These are phyloP conservation scores for Otolemur garnettii DNA, from an alignment of 2,113 vertebrate genomes.

Conservation along the genomic window DNA sequence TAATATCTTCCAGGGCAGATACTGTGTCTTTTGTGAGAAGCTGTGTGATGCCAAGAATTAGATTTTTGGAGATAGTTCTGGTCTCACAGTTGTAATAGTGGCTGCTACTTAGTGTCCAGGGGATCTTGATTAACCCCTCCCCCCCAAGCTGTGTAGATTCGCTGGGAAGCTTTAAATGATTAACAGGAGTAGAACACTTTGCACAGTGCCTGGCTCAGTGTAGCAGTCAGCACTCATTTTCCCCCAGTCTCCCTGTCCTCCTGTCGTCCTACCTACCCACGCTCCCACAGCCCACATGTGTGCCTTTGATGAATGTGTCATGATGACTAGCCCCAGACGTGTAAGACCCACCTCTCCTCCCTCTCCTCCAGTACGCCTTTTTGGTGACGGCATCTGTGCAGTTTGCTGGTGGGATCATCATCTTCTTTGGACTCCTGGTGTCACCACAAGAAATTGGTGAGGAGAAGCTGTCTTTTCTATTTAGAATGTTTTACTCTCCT, in stretches of 20 bases:
- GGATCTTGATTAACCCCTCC: not conserved
- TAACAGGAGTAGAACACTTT: not conserved
- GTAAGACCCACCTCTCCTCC: not conserved
- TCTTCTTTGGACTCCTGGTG: conserved; percentile 96
- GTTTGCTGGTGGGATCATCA: conserved; percentile 96
- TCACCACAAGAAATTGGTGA: conserved; percentile 97
- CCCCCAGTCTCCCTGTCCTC: accelerated
- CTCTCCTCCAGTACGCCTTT: conserved; percentile 94
- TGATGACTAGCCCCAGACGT: not conserved
- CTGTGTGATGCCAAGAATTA: not conserved
- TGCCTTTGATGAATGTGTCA: not conserved
- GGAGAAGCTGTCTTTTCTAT: conserved; percentile 72
- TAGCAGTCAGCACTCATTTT: accelerated
- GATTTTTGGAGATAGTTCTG: not conserved
- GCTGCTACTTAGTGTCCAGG: not conserved
- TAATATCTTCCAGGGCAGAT: not conserved
- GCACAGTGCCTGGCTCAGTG: not conserved
- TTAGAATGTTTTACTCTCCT: not conserved
- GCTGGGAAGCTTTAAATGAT: not conserved
- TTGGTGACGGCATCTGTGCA: conserved; percentile 96
- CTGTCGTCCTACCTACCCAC: accelerated
- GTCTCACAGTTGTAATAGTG: not conserved
- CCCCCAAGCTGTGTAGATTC: not conserved
- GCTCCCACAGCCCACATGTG: accelerated
- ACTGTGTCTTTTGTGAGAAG: not conserved